Evolutionary conservation across 2,797 vertebrate genomes (phyloP), one percentile per base, ranked within the genome.

Genomic region (Euphonia xanthogaster): DNA sequence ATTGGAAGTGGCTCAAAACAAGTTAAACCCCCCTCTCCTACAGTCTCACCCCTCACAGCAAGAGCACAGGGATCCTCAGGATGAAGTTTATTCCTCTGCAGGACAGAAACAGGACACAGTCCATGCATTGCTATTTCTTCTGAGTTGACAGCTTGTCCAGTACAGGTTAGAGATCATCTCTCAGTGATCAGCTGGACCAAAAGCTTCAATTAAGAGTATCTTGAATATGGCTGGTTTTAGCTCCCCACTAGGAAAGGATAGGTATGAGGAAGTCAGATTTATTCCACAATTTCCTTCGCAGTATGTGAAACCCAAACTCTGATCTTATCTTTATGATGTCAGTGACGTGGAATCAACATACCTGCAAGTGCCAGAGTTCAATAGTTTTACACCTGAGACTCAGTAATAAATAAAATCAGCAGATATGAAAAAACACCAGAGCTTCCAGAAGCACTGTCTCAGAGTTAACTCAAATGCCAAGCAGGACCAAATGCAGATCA

Each of bases 281-380:
- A 31, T 53, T 63, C 40, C 33, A 21, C 0, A 5, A 73, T 47
- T 78, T 58, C 30, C 37, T 14, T 14, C 74, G 53, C 3, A 25
- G n/a, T 37, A 55, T 1, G 13, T 39, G 62, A 79, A 70, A 93
- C 7, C 4, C 20, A 62, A 62, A 77, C 48, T 21, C 65, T 37
- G 24, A 63, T 8, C 28, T 85, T 72, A 82, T 66, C 44, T 76
- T 82, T 74, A 79, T 44, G 9, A 54, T 8, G 27, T 27, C 3
- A 27, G 10, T 45, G 44, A 79, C 0, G 0, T 45, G 40, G 40
- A 85, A 76, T 22, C 48, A 73, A 37, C 1, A 2, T 31, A 75
- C 7, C 31, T 13, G 18, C 25, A 81, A 61, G 39, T 79, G 8
- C 2, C 5, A 78, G 42, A 85, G 51, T 40, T 76, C 61, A 75